These are phyloP conservation scores for Myotis yumanensis DNA, from an alignment of 2,113 vertebrate genomes.

Conservation along the genomic window DNA sequence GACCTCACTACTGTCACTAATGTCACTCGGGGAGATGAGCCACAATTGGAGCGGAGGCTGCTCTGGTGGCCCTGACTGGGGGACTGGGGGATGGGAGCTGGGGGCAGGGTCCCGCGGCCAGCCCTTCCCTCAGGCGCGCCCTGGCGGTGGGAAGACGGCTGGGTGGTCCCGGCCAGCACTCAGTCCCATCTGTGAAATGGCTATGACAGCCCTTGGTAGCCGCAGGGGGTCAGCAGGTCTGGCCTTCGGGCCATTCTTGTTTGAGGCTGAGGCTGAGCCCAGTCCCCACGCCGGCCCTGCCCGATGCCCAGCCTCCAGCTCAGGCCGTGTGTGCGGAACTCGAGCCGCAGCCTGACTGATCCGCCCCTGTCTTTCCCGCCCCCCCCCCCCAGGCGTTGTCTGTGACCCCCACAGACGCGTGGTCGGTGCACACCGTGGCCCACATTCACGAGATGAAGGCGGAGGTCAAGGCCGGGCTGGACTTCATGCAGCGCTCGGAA, in stretches of 20 bases:
- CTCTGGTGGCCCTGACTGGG: too few species aligned
- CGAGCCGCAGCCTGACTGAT: rapidly evolving
- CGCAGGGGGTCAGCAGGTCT: rapidly evolving
- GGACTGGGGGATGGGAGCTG: too few species aligned
- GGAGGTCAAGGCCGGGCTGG: constrained; percentile 88
- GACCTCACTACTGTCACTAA: too few species aligned
- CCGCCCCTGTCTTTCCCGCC: rapidly evolving
- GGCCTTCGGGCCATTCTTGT: rapidly evolving
- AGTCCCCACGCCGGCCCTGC: rapidly evolving
- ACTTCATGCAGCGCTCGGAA: constrained; percentile 91
- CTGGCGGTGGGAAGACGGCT: not conserved
- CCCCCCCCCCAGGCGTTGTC: constrained; percentile 85
- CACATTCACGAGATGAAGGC: constrained; percentile 95
- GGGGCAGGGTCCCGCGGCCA: too few species aligned
- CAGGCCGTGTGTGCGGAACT: rapidly evolving
- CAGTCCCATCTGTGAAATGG: not conserved
- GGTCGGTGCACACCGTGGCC: constrained; percentile 93
- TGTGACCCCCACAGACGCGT: constrained; percentile 87
- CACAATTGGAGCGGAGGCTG: too few species aligned
- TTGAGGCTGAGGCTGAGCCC: not conserved
- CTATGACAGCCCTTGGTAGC: not conserved
- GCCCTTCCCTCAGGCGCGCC: not conserved
- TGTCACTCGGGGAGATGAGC: too few species aligned
- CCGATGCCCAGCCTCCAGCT: rapidly evolving
- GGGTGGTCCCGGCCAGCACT: not conserved